These are phyloP conservation scores for Spisula subtruncata DNA, from an alignment of 2,888 invertebrate species.

Conservation along the genomic window DNA sequence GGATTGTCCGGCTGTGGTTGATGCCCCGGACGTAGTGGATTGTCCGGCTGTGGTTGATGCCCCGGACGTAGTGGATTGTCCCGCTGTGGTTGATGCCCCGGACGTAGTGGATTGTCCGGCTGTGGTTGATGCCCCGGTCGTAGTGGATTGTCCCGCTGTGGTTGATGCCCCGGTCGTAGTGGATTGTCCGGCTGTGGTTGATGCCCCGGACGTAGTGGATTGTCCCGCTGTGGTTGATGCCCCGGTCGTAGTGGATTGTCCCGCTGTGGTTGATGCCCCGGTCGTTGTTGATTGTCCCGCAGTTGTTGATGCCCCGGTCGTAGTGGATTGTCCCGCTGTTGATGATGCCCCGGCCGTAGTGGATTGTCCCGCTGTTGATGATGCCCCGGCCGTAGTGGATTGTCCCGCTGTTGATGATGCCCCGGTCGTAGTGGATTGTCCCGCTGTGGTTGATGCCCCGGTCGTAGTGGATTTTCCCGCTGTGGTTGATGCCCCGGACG, in stretches of 20 bases:
- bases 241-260: conserved; percentile 2
- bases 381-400: neutral
- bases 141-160: neutral
- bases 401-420: neutral
- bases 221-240: neutral
- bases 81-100: neutral
- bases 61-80: neutral
- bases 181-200: neutral
- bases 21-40: no score
- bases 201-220: neutral
- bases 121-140: neutral
- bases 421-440: neutral
- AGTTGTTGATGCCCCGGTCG: neutral
- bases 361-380: neutral
- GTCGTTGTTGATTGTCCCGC: neutral
- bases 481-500: neutral
- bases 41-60: neutral
- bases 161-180: neutral
- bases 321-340: neutral
- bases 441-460: neutral
- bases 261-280: neutral
- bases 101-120: neutral
- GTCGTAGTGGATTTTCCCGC: neutral
- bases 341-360: neutral
- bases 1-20: neutral